phyloP scores from a whole-genome alignment of 2,888 invertebrate genomes.

The Parnassius glacialis region DNA sequence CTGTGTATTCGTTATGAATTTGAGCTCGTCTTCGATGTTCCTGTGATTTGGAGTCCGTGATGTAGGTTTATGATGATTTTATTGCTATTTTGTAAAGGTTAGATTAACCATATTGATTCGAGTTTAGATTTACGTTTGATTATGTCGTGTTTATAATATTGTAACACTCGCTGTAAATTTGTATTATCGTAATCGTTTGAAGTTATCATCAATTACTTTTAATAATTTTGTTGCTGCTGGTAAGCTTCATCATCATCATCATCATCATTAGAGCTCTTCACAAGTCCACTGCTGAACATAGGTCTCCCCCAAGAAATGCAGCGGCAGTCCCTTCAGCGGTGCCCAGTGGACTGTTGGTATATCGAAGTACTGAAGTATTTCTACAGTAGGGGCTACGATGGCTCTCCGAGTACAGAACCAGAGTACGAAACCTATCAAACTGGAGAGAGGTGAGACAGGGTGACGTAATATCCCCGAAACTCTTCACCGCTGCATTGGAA shows the following conservation, averaged over 20 bases:
- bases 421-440: too few relatives aligned
- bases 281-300: too few relatives aligned
- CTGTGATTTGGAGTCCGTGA: neutral
- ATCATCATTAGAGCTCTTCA: too few relatives aligned
- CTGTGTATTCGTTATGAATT: conserved; percentile 34
- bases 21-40: conserved; percentile 6
- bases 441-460: too few relatives aligned
- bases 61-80: conserved; percentile 43
- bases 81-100: conserved; percentile 40
- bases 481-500: too few relatives aligned
- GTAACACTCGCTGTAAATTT: conserved; percentile 17
- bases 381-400: too few relatives aligned
- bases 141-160: conserved; percentile 36
- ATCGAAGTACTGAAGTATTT: too few relatives aligned
- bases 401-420: too few relatives aligned
- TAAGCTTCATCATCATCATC: neutral
- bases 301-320: too few relatives aligned
- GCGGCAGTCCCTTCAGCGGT: too few relatives aligned
- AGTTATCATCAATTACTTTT: conserved; percentile 4
- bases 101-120: conserved; percentile 35
- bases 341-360: too few relatives aligned
- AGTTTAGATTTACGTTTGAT: conserved; percentile 33
- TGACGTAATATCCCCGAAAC: too few relatives aligned
- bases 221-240: neutral
- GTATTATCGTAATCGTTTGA: conserved; percentile 8